Evolutionary conservation across 2,888 invertebrate genomes (phyloP), one percentile per base, ranked within the genome.

Genomic region (Caenorhabditis panamensis): DNA sequence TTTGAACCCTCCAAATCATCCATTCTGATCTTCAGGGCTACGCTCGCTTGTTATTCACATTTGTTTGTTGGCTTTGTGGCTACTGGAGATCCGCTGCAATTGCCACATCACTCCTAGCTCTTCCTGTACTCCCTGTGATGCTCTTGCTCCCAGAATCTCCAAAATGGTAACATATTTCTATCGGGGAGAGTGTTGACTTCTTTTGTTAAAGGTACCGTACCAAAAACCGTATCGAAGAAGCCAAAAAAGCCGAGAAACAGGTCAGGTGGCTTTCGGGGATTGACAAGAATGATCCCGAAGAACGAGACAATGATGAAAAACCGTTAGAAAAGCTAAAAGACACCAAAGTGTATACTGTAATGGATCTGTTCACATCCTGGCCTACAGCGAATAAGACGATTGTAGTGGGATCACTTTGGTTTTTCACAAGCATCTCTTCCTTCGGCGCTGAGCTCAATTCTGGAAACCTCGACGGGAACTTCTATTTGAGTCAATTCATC

Each of bases 381-480:
- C 64, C 76, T 8, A 72, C 83, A 16, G 82, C 79, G 13, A 79
- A 81, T 36, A 56, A 75, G 28, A 84, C 84, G 1, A 72, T 82
- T 31, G 76, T 85, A 5, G 67, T 85, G 5, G 83, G 83, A 8
- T 63, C 75, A 1, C 51, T 85, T 3, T 85, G 85, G 85, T 85
- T 85, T 28, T 76, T 73, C 1, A 84, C 85, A 0, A 85, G 85
- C 62, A 44, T 85, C 22, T 84, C 84, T 1, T 82, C 84, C 2
- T 85, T 84, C 49, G 85, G 84, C 8, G 76, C 80, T n/a, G 85
- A 85, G 41, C 66, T 85, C 64, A 85, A 83, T 49, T 84, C 84
- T n/a, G 83, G 85, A 1, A 85, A 85, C 53, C 41, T 85, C 54
- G 84, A 72, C 22, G 85, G 85, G 3, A 80, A 83, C 41, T 85